These are phyloP conservation scores for Tragelaphus strepsiceros DNA, from an alignment of 2,113 vertebrate genomes.

Conservation along the genomic window DNA sequence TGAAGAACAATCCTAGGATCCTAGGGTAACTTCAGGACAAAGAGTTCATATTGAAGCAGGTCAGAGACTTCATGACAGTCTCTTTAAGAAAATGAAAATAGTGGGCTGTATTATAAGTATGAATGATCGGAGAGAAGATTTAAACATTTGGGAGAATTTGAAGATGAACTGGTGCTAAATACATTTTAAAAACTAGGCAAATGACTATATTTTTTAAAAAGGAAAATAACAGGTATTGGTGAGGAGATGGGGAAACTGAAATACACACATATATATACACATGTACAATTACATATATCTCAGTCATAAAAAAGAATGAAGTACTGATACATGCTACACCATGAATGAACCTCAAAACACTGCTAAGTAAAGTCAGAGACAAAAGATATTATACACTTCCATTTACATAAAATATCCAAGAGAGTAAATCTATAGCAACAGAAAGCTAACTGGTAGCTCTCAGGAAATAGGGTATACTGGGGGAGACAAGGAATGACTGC, in stretches of 20 bases:
- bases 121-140: neutral
- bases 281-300: neutral
- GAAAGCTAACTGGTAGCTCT: neutral
- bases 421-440: neutral
- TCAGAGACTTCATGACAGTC: neutral
- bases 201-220: neutral
- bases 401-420: neutral
- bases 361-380: neutral
- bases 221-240: neutral
- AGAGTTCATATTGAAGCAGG: neutral
- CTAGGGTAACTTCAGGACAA: neutral
- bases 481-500: neutral
- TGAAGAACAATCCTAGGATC: neutral
- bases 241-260: neutral
- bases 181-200: neutral
- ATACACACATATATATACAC: neutral
- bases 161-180: neutral
- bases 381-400: neutral
- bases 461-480: neutral
- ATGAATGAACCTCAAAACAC: neutral
- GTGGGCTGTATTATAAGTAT: neutral
- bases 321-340: neutral
- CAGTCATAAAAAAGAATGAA: neutral
- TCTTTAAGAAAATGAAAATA: neutral
- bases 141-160: neutral